These are phyloP conservation scores for Pristionchus pacificus DNA, from an alignment of 1,140 invertebrate species.

Conservation along the genomic window DNA sequence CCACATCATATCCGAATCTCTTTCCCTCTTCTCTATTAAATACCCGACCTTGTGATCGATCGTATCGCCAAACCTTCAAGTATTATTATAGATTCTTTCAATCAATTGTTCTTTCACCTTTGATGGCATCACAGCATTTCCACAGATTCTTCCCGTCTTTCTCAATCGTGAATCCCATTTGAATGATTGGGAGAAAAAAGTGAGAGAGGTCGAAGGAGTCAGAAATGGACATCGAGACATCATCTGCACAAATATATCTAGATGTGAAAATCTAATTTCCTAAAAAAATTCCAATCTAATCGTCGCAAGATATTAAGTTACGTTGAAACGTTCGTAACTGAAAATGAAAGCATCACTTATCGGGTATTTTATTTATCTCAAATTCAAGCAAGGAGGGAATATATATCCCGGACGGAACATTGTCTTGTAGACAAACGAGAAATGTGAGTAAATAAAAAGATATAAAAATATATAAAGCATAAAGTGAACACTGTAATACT, in stretches of 20 bases:
- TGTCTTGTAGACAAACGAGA: neutral
- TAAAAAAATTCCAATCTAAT: neutral
- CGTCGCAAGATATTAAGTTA: constrained; percentile 1
- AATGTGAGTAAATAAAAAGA: neutral
- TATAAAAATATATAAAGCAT: too few species aligned
- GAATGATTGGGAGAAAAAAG: neutral
- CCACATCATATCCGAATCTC: constrained; percentile 18
- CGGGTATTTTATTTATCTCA: constrained; percentile 9
- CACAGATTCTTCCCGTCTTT: neutral
- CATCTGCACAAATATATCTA: constrained; percentile 7
- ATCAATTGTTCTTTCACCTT: neutral
- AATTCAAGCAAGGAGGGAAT: neutral
- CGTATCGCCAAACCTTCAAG: constrained; percentile 13
- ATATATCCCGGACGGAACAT: neutral
- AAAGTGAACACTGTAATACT: too few species aligned
- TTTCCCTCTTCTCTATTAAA: constrained; percentile 19
- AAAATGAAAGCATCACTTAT: too few species aligned
- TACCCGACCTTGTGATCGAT: constrained; percentile 14
- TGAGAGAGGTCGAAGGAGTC: neutral
- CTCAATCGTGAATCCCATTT: neutral
- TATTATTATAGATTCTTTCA: constrained; percentile 1
- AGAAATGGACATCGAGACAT: constrained; percentile 14
- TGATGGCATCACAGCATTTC: neutral
- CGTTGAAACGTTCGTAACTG: constrained; percentile 5
- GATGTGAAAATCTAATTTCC: neutral